phyloP scores from a whole-genome alignment of 2,113 vertebrate species.

The Thamnaconus septentrionalis region DNA sequence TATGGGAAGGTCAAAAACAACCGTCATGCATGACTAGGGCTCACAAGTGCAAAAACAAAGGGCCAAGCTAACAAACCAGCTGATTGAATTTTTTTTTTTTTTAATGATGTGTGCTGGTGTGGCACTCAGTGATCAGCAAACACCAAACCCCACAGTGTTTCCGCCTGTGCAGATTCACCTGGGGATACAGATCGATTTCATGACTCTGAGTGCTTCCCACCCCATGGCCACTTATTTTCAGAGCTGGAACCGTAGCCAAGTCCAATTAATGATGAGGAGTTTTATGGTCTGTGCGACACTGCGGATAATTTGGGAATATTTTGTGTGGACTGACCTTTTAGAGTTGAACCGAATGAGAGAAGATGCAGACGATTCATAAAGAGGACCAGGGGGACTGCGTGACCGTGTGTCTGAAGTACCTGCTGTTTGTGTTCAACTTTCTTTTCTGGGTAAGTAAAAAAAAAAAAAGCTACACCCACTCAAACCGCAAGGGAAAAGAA shows the following conservation, averaged over 20 bases:
- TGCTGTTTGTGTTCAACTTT: slow-evolving; percentile 87
- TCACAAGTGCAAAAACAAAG: too few relatives aligned
- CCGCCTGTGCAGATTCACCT: background rate
- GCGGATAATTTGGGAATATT: slow-evolving; percentile 38
- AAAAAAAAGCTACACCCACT: too few relatives aligned
- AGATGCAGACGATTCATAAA: slow-evolving; percentile 78
- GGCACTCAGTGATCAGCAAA: background rate
- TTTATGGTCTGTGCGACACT: slow-evolving; percentile 17
- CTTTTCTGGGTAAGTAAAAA: slow-evolving; percentile 85
- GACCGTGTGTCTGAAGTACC: slow-evolving; percentile 82
- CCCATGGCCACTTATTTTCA: slow-evolving; percentile 48
- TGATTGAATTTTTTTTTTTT: too few relatives aligned
- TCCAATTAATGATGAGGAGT: slow-evolving; percentile 27
- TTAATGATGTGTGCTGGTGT: too few relatives aligned
- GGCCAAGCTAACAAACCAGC: too few relatives aligned
- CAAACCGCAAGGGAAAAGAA: too few relatives aligned
- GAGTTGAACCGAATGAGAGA: slow-evolving; percentile 29
- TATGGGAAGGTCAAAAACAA: too few relatives aligned
- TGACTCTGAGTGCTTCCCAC: slow-evolving; percentile 37
- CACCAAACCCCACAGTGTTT: background rate
- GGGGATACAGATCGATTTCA: slow-evolving; percentile 32
- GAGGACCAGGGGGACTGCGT: slow-evolving; percentile 80
- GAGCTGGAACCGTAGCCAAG: slow-evolving; percentile 1
- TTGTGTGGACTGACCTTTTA: slow-evolving; percentile 23
- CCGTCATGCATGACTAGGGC: too few relatives aligned